Percentiles rank a stretch among this genome's conserved stretches.
Evolutionary conservation across 1,140 invertebrate genomes (phyloP).

Genomic region (Sycophila sp.): DNA sequence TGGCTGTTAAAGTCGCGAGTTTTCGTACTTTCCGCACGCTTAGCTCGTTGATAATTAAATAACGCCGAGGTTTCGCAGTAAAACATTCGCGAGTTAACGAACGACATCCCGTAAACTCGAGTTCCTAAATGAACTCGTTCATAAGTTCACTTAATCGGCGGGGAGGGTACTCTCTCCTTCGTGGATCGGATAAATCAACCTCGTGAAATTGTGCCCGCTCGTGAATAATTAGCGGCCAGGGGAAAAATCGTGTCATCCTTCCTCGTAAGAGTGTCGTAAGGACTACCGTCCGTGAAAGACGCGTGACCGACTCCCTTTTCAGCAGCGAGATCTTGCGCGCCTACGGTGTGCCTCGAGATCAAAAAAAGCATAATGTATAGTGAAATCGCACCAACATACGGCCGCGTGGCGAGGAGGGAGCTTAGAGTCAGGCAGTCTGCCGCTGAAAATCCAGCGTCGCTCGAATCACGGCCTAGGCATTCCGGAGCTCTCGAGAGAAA

Average conservation of each 20-base stretch:
- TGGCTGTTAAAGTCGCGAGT: background rate
- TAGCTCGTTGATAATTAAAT: background rate
- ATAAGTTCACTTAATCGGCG: no score
- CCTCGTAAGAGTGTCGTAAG: no score
- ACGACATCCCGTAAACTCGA: no score
- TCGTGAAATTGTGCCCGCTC: no score
- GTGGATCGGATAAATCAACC: no score
- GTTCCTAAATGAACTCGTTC: no score
- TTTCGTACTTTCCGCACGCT: background rate
- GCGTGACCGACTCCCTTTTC: background rate
- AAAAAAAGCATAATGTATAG: conserved; percentile 26
- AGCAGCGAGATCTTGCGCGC: background rate
- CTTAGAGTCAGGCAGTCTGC: background rate
- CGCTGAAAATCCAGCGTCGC: conserved; percentile 6
- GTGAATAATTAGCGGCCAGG: no score
- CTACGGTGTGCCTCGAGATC: background rate
- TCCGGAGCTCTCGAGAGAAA: background rate
- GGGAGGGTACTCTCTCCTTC: no score
- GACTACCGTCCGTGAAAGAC: background rate
- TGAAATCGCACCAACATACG: background rate
- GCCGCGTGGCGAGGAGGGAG: background rate
- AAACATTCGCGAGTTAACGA: background rate
- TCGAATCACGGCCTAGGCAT: conserved; percentile 11
- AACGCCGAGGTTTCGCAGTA: background rate
- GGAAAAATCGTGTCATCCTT: no score